These are phyloP conservation scores for Cancer borealis DNA, from an alignment of 2,888 invertebrate genomes.

Conservation along the genomic window DNA sequence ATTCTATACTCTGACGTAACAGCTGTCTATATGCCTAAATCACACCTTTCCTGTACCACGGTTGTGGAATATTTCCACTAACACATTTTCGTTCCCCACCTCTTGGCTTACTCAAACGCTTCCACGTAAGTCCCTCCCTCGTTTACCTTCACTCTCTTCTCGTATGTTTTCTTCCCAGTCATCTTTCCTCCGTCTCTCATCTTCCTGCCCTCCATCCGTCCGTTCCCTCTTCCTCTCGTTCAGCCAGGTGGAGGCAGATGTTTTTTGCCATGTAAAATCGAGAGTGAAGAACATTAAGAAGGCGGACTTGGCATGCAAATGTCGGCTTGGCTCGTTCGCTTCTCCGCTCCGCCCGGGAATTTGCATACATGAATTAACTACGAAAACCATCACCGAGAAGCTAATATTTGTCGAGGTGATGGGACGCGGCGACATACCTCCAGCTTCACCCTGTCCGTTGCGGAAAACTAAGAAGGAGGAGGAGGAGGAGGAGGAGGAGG, in stretches of 20 bases:
- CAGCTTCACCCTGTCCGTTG: not conserved
- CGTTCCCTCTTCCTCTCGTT: not conserved
- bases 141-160: not conserved
- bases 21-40: no score
- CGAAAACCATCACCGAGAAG: constrained; percentile 53
- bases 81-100: not conserved
- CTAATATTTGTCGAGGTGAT: constrained; percentile 71
- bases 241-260: constrained; percentile 53
- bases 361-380: constrained; percentile 64
- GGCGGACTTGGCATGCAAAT: constrained; percentile 63
- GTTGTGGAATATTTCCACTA: not conserved
- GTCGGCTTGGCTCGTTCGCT: constrained; percentile 50
- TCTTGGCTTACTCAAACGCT: not conserved
- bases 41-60: no score
- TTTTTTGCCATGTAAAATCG: constrained; percentile 53
- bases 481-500: constrained; percentile 22
- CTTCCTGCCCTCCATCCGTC: not conserved
- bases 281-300: constrained; percentile 56
- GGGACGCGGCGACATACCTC: constrained; percentile 55
- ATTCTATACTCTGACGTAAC: no score
- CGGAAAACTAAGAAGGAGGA: not conserved
- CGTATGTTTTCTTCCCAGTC: not conserved
- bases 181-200: not conserved
- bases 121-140: not conserved
- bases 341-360: constrained; percentile 48